A percentile compares a stretch with the other conserved stretches of the same genome.
phyloP scores from a whole-genome alignment of 2,888 invertebrate genomes.

The Gibbula magus region DNA sequence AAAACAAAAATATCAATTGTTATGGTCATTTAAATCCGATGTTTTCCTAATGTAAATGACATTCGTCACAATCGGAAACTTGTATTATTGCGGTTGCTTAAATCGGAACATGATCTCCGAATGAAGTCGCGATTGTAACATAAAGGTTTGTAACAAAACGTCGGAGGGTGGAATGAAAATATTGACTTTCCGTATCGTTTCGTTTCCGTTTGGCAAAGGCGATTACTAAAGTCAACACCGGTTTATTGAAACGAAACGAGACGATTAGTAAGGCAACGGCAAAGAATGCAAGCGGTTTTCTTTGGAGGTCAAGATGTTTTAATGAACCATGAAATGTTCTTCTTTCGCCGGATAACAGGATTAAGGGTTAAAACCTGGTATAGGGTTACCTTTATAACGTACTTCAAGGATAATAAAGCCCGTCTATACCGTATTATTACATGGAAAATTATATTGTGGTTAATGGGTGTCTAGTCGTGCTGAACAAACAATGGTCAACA shows the following conservation, averaged over 20 bases:
- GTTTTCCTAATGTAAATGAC: neutral
- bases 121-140: conserved; percentile 2
- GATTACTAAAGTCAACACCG: conserved; percentile 18
- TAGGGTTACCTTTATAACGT: too few species aligned
- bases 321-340: neutral
- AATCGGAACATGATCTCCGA: neutral
- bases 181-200: conserved; percentile 22
- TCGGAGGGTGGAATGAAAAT: conserved; percentile 6
- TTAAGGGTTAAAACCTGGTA: too few species aligned
- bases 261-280: neutral
- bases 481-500: too few species aligned
- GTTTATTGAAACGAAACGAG: conserved; percentile 15
- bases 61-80: neutral
- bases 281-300: neutral
- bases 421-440: too few species aligned
- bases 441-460: too few species aligned
- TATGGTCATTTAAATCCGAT: too few species aligned
- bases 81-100: too few species aligned
- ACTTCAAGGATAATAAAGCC: too few species aligned
- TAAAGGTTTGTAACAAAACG: neutral
- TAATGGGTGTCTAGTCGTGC: too few species aligned
- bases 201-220: neutral
- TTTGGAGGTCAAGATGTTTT: neutral
- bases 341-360: too few species aligned
- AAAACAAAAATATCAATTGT: too few species aligned